Evolutionary conservation across 2,888 invertebrate genomes (phyloP).

Genomic region (Adineta ricciae): DNA sequence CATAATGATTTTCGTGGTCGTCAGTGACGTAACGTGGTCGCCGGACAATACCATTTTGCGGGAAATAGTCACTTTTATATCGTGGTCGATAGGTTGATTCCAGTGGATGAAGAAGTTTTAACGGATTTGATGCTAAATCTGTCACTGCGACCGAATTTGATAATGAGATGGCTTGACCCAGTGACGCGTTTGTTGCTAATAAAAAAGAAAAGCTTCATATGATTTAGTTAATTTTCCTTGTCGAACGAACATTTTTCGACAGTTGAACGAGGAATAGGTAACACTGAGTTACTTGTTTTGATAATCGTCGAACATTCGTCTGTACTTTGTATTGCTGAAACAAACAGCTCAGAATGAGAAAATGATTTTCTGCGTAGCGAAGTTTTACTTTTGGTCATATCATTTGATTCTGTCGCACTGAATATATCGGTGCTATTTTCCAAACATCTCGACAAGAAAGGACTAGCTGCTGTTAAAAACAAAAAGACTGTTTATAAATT

Average conservation of each 20-base stretch:
- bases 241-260: background rate
- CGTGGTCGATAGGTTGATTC: background rate
- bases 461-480: background rate
- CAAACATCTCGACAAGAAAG: background rate
- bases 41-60: background rate
- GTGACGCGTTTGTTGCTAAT: background rate
- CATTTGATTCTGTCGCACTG: background rate
- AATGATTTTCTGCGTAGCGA: background rate
- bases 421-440: background rate
- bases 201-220: background rate
- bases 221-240: background rate
- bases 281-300: background rate
- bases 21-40: background rate
- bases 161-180: background rate
- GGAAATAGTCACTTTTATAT: conserved; percentile 20
- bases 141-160: background rate
- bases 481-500: no score
- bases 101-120: background rate
- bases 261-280: background rate
- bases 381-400: background rate
- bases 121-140: background rate
- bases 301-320: background rate
- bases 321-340: background rate
- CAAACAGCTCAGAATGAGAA: background rate
- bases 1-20: background rate